Evolutionary conservation across 2,888 invertebrate genomes (phyloP).

Genomic region (Ametastegia equiseti): DNA sequence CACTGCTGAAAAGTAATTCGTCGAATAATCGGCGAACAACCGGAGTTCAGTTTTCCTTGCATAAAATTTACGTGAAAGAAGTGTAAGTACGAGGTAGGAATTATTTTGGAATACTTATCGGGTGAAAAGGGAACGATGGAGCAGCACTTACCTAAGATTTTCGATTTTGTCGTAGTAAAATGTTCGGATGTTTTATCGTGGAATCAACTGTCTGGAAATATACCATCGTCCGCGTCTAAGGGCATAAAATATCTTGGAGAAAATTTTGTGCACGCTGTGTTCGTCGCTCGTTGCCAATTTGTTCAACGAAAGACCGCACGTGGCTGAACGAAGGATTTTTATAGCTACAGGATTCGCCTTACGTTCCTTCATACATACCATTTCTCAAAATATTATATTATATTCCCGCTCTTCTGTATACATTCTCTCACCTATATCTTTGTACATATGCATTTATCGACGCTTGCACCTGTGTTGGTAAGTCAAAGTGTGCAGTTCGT

Average conservation of each 20-base stretch:
- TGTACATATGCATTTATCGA: too few relatives aligned
- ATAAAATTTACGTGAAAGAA: too few relatives aligned
- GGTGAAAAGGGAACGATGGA: not conserved
- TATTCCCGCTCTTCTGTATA: not conserved
- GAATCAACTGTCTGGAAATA: slow-evolving; percentile 28
- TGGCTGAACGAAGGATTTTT: slow-evolving; percentile 8
- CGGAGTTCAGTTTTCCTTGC: too few relatives aligned
- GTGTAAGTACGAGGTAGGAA: too few relatives aligned
- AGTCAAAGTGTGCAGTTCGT: too few relatives aligned
- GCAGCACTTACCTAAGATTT: too few relatives aligned
- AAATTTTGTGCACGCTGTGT: slow-evolving; percentile 19
- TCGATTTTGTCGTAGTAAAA: not conserved
- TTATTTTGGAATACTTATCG: not conserved
- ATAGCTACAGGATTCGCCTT: not conserved
- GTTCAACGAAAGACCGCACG: not conserved
- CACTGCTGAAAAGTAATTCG: not conserved
- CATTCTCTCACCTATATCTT: not conserved
- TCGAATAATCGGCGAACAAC: not conserved
- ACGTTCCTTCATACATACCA: not conserved
- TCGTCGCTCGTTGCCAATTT: slow-evolving; percentile 32
- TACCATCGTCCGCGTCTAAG: slow-evolving; percentile 21
- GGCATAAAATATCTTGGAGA: slow-evolving; percentile 13
- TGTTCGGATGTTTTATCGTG: slow-evolving; percentile 17
- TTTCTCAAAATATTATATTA: slow-evolving; percentile 5
- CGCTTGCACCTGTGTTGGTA: too few relatives aligned